Conservation (phyloP, 2,888 invertebrate genomes). For the Dyspetes luteomarginatus region DNA sequence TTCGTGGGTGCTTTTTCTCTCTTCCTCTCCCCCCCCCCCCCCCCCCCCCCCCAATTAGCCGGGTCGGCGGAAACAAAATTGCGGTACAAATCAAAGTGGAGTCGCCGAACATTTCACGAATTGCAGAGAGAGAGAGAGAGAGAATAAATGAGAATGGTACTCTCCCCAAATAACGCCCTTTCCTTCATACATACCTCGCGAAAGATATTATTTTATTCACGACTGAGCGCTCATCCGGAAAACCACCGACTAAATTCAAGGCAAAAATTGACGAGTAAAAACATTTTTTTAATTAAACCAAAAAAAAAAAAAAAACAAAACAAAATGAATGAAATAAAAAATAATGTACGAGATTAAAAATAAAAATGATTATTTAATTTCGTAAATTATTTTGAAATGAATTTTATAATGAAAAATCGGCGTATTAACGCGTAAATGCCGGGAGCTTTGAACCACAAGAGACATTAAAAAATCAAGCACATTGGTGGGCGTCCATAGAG, state of each 20-base stretch:
- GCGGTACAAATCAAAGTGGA: constrained; percentile 13
- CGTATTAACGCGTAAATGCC: neutral
- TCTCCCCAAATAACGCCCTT: neutral
- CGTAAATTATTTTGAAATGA: neutral
- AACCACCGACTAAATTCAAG: constrained; percentile 19
- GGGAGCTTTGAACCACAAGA: neutral
- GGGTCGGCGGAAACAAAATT: constrained; percentile 10
- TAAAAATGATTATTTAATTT: neutral
- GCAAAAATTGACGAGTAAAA: constrained; percentile 41
- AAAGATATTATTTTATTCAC: constrained; percentile 33
- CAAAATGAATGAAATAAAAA: neutral
- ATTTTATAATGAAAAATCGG: neutral
- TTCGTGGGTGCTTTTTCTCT: neutral
- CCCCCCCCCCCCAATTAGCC: neutral
- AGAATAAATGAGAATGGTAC: neutral
- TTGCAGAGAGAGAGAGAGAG: neutral
- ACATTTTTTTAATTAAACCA: too few relatives aligned
- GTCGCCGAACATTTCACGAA: constrained; percentile 33
- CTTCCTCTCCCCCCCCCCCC: neutral
- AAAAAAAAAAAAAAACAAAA: neutral
- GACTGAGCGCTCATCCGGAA: neutral
- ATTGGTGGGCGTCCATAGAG: constrained; percentile 15
- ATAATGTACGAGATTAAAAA: too few relatives aligned
- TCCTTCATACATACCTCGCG: neutral
- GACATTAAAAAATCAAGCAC: constrained; percentile 33